Evolutionary conservation across 2,888 invertebrate species (phyloP), one percentile per base, ranked within the genome.

Genomic region (Callosobruchus maculatus): DNA sequence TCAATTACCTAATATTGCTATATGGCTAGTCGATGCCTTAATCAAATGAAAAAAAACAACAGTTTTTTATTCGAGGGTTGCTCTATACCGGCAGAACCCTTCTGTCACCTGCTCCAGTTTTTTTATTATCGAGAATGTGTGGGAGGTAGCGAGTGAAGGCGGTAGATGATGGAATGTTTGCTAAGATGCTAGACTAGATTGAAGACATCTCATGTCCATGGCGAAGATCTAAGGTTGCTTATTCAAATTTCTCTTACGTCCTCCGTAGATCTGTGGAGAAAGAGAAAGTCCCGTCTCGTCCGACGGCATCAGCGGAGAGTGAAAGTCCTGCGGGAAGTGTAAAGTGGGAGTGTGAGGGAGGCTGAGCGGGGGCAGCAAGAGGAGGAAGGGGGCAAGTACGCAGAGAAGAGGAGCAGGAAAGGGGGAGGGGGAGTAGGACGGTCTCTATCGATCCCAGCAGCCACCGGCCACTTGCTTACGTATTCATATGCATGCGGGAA

Each of bases 301-400:
- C 75, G 75, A 76, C 76, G 76, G 76, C 77, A 76, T 76, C 75
- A 77, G 74, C 83, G 85, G 85, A 86, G 85, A 87, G 87, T 87
- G 87, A 87, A 87, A 87, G 87, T 87, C 87, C 87, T 87, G 85
- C 84, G 87, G 86, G 87, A 86, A 87, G 86, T 87, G 86, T 86
- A 86, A 87, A 87, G 85, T 86, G 86, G 81, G 82, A 80, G 82
- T 78, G 80, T 78, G 81, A 76, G 81, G 78, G 74, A 78, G 72
- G 83, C 77, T 79, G 73, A 74, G 72, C 71, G 80, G 74, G 78
- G 71, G 79, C 76, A 74, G 75, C 78, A 68, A 71, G 71, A 22
- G 74, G 70, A 75, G 31, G 66, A n/a, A 68, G 7, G 68, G 26
- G 71, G 72, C 71, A 68, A 68, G 68, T 20, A n/a, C 68, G 68